phyloP scores from a whole-genome alignment of 2,113 vertebrate genomes.

The Chaetodon auriga region DNA sequence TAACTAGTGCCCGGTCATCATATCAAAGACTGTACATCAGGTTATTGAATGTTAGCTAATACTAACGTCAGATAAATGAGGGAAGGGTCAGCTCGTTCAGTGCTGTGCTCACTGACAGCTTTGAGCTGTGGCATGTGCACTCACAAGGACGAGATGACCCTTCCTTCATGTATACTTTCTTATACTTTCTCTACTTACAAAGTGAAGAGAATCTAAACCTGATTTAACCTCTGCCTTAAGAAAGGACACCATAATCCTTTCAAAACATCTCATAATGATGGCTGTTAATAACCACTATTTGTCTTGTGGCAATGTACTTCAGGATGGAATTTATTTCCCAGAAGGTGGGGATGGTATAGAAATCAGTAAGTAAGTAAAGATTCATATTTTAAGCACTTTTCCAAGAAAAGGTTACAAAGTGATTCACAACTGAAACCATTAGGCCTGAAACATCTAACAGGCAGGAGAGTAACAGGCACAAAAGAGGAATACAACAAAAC shows the following conservation, averaged over 20 bases:
- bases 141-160: too few relatives aligned
- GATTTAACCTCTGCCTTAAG: background rate
- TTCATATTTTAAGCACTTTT: background rate
- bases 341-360: background rate
- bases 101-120: too few relatives aligned
- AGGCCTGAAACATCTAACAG: background rate
- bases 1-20: too few relatives aligned
- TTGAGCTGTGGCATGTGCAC: too few relatives aligned
- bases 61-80: too few relatives aligned
- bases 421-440: conserved; percentile 1
- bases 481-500: too few relatives aligned
- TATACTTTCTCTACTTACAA: background rate
- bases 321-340: too few relatives aligned
- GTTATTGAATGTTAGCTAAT: too few relatives aligned
- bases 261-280: conserved; percentile 9
- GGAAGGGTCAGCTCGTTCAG: too few relatives aligned
- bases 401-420: background rate
- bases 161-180: too few relatives aligned
- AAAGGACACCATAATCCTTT: conserved; percentile 12
- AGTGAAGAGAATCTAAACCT: background rate
- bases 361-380: background rate
- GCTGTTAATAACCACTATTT: conserved; percentile 26
- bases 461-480: background rate
- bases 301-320: conserved; percentile 17
- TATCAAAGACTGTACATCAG: too few relatives aligned